Base-by-base conservation (phyloP, 2,888 invertebrate species). In the Eurois occulta region DNA sequence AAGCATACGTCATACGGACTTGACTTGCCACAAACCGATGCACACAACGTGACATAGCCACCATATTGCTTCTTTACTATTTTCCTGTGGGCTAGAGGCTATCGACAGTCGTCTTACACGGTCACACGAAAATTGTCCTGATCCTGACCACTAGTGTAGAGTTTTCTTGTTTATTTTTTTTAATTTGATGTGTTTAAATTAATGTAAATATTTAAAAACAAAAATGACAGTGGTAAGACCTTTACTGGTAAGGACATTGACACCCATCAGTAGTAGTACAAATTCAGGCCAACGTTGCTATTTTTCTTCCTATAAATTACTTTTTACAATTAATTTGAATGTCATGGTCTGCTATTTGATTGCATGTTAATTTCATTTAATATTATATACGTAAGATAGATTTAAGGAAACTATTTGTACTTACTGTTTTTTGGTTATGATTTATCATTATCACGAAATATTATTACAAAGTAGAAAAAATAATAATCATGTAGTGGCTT, bases 11-110 rank as follows among this genome's bases (percentile, higher is more conserved):
- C 94, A 94, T 92, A 88, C 91, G 89, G 88, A 91, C 91, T 91
- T 90, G 88, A 90, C 90, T 91, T 87, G 86, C 87, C 89, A 84
- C 89, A 88, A 88, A 86, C 84, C 75, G 80, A 86, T 86, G 84
- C 48, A 16, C 87, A 91, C 87, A 91, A 94, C 95, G 95, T 95
- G 95, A 95, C 92, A 91, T 88, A 91, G 92, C 92, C 92, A 91
- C 91, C 92, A 91, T 94, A 95, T 94, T 92, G 90, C 93, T 92
- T 89, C 89, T 93, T 95, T 91, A 93, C 85, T 72, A 88, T 95
- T 95, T 95, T 95, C 95, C 95, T 95, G 92, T 91, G 90, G 89
- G 90, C 82, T 89, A 87, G 87, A 89, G 85, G 83, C 83, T 87
- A 86, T 81, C 80, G 79, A n/a, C 88, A 89, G 86, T 88, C 75